These are phyloP conservation scores for Pantherophis vulpinus DNA, from an alignment of 2,797 vertebrate genomes.

Conservation along the genomic window DNA sequence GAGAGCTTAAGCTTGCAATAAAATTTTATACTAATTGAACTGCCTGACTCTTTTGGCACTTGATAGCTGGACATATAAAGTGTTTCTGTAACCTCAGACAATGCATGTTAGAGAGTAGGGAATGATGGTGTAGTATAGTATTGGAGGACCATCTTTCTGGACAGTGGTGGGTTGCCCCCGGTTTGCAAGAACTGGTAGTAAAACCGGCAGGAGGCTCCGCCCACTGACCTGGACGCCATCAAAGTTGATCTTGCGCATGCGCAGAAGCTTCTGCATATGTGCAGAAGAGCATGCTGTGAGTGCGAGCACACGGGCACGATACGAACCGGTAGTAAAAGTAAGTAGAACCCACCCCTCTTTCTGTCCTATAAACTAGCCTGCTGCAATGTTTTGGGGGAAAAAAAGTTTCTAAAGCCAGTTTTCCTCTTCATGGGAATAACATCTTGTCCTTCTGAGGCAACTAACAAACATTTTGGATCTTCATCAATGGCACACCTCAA, in stretches of 20 bases:
- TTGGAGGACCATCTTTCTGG: background rate
- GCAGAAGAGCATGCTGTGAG: too few relatives aligned
- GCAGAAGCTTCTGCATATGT: too few relatives aligned
- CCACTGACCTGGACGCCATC: too few relatives aligned
- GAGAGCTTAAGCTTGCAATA: background rate
- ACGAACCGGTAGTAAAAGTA: too few relatives aligned
- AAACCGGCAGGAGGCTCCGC: too few relatives aligned
- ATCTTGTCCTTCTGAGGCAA: background rate
- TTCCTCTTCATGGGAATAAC: background rate
- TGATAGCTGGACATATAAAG: background rate
- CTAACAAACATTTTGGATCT: background rate
- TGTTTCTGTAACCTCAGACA: background rate
- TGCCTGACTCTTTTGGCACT: background rate
- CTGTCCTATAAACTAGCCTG: background rate
- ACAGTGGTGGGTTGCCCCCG: too few relatives aligned
- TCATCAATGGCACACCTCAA: background rate
- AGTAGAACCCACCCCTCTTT: background rate
- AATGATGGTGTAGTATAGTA: background rate
- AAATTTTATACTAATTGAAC: background rate
- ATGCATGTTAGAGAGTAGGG: background rate
- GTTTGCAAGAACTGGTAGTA: too few relatives aligned
- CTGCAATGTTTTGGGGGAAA: background rate
- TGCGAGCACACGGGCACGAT: too few relatives aligned
- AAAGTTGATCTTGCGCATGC: too few relatives aligned
- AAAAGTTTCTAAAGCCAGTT: background rate